Conservation (phyloP, 2,888 invertebrate species). For the Malthinus seriepunctatus region DNA sequence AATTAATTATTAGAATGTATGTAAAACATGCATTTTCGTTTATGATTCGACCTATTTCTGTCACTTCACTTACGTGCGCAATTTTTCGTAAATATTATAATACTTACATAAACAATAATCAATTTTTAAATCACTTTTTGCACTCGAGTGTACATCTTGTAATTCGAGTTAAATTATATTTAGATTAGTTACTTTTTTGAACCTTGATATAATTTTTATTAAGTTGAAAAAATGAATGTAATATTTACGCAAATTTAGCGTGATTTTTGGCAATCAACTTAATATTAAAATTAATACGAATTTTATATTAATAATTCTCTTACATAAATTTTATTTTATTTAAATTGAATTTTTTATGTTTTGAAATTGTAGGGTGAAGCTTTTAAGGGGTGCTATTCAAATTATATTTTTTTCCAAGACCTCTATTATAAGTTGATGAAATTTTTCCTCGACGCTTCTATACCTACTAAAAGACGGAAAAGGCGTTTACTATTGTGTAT, state of each 20-base stretch:
- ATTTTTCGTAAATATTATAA: background rate
- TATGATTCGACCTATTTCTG: background rate
- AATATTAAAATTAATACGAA: background rate
- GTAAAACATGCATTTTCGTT: no score
- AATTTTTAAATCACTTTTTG: conserved; percentile 19
- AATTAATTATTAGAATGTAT: no score
- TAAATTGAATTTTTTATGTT: no score
- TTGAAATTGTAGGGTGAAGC: no score
- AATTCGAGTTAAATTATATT: background rate
- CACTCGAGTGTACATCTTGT: conserved; percentile 1
- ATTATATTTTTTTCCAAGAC: no score
- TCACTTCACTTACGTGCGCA: background rate
- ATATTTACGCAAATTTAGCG: background rate
- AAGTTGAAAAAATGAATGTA: background rate
- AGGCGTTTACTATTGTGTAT: no score
- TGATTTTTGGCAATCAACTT: conserved; percentile 3
- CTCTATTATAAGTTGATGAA: no score
- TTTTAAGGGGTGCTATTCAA: no score
- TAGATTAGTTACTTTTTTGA: background rate
- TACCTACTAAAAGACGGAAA: no score
- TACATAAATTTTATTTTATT: no score
- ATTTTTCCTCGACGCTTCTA: no score
- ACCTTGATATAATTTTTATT: background rate
- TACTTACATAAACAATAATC: conserved; percentile 16
- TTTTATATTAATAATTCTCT: background rate